Conservation (phyloP, 1,140 invertebrate genomes). For the Pentalonia nigronervosa region DNA sequence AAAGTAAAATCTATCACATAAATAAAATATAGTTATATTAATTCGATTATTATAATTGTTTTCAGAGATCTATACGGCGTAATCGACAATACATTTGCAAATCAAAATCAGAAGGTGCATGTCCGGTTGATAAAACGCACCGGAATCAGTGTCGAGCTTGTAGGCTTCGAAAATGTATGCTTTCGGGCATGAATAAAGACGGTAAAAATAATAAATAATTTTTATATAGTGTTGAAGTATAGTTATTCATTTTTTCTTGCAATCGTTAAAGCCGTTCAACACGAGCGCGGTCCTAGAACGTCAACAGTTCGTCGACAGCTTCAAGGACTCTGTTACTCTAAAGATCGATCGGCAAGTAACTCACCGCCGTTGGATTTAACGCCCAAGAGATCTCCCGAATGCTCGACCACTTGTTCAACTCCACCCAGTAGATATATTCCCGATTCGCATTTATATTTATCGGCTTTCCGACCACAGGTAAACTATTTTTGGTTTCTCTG, state of each 20-base stretch:
- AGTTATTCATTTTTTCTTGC: background rate
- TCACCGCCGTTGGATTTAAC: constrained; percentile 63
- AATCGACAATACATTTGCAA: constrained; percentile 96
- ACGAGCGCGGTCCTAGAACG: constrained; percentile 95
- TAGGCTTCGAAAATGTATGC: constrained; percentile 89
- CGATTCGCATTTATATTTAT: constrained; percentile 62
- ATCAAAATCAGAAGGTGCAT: constrained; percentile 82
- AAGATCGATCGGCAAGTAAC: constrained; percentile 60
- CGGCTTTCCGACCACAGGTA: constrained; percentile 59
- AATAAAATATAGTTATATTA: background rate
- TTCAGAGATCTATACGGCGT: constrained; percentile 89
- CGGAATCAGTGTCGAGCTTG: constrained; percentile 96
- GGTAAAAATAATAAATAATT: constrained; percentile 70
- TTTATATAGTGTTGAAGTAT: background rate
- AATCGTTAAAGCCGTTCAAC: constrained; percentile 88
- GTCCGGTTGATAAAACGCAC: constrained; percentile 95
- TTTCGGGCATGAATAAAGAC: constrained; percentile 97
- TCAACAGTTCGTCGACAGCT: constrained; percentile 85
- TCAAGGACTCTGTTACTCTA: constrained; percentile 62
- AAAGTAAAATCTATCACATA: background rate
- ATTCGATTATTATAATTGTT: constrained; percentile 1
- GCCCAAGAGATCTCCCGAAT: constrained; percentile 60
- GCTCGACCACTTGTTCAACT: constrained; percentile 61
- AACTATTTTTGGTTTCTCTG: background rate
- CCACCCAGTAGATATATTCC: constrained; percentile 59